Percentiles rank a stretch among this genome's conserved stretches.
Conservation (phyloP, 2,888 invertebrate species). For the Polymixis flavicincta region DNA sequence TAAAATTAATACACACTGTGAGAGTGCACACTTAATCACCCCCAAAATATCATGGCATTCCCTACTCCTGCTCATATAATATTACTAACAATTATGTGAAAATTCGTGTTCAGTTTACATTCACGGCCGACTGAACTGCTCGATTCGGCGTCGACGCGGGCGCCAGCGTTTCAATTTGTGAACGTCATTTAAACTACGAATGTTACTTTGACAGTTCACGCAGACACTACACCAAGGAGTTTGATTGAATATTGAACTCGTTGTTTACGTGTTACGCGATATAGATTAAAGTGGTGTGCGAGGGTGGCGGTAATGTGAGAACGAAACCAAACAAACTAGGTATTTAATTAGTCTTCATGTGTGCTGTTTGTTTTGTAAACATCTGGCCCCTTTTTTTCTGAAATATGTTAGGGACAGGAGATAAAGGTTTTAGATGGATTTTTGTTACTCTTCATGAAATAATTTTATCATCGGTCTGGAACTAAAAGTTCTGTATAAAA, state of each 20-base stretch:
- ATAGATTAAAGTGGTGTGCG: slow-evolving; percentile 72
- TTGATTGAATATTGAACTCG: slow-evolving; percentile 78
- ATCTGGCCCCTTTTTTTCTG: slow-evolving; percentile 35
- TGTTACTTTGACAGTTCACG: slow-evolving; percentile 80
- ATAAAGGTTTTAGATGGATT: neutral
- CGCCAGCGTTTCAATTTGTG: slow-evolving; percentile 80
- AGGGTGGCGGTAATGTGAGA: slow-evolving; percentile 57
- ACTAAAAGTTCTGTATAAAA: slow-evolving; percentile 14
- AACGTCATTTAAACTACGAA: slow-evolving; percentile 79
- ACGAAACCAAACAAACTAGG: slow-evolving; percentile 48
- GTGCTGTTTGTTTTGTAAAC: slow-evolving; percentile 44
- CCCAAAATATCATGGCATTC: neutral
- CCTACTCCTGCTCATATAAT: slow-evolving; percentile 35
- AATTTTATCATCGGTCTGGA: slow-evolving; percentile 5
- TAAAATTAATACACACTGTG: neutral
- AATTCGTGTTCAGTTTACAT: slow-evolving; percentile 68
- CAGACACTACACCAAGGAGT: slow-evolving; percentile 73
- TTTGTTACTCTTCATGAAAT: neutral
- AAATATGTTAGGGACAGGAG: slow-evolving; percentile 14
- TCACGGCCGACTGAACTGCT: slow-evolving; percentile 73
- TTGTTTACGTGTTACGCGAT: slow-evolving; percentile 75
- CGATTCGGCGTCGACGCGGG: slow-evolving; percentile 67
- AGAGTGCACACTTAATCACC: neutral
- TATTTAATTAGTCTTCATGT: slow-evolving; percentile 53
- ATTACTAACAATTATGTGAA: slow-evolving; percentile 71